Percentiles rank a stretch among this genome's conserved stretches.
Conservation (phyloP, 2,797 vertebrate genomes). For the Meriones psammophilus region DNA sequence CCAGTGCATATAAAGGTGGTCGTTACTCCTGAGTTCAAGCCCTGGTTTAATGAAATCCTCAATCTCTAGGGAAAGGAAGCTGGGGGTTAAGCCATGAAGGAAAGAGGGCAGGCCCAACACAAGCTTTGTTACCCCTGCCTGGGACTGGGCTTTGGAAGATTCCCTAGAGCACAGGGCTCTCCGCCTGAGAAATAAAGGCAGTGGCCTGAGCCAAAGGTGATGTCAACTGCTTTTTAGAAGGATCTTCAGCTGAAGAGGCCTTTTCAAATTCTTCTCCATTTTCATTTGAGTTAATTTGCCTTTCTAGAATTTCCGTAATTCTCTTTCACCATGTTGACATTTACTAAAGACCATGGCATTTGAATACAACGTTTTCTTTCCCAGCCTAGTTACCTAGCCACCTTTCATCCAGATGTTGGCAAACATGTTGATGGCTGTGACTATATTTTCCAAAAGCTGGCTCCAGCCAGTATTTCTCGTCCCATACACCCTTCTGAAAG, state of each 20-base stretch:
- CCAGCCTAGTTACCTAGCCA: background rate
- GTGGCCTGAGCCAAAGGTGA: background rate
- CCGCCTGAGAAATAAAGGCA: background rate
- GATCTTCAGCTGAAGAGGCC: background rate
- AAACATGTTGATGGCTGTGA: background rate
- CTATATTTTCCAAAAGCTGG: background rate
- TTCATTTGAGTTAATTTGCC: constrained; percentile 52
- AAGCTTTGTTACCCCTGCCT: background rate
- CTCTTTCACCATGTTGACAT: constrained; percentile 33
- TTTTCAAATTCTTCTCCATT: constrained; percentile 10
- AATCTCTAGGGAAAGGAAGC: constrained; percentile 65
- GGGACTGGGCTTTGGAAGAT: background rate
- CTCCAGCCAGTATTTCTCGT: background rate
- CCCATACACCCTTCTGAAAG: background rate
- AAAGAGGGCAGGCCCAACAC: background rate
- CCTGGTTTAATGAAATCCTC: constrained; percentile 83
- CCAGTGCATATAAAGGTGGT: constrained; percentile 79
- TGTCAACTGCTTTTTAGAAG: background rate
- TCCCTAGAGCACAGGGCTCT: background rate
- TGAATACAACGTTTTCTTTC: constrained; percentile 49
- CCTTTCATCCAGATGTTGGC: background rate
- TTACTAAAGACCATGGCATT: constrained; percentile 32
- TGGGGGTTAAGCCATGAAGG: constrained; percentile 10
- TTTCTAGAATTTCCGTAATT: constrained; percentile 59
- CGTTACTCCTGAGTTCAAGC: constrained; percentile 78